Base-by-base conservation (phyloP, 2,888 invertebrate species). In the Hyposoter dolosus region DNA sequence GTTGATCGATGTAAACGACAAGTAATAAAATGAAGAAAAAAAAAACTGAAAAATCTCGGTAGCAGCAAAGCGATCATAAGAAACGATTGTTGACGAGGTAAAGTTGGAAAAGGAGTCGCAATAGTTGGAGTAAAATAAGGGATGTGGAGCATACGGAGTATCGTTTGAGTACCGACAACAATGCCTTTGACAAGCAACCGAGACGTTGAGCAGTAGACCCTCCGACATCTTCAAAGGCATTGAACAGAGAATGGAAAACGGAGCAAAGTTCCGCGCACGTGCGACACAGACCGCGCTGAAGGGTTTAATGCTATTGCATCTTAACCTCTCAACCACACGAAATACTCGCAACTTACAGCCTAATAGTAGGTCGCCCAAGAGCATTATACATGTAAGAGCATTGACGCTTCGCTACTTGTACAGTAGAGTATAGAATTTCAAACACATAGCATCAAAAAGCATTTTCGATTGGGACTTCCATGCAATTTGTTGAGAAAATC, bases 111-210 rank as follows among this genome's bases (percentile, higher is more conserved):
- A 35, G 47, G 56, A 47, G 28, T 28, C 15, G 66, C 32, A 32
- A 53, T 50, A 71, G 71, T 69, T 75, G 47, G 84, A 76, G 69
- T 17, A 47, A 50, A 76, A 77, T 69, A 72, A 69, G 47, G 84
- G 80, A 80, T 80, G 65, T 71, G 43, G 53, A 76, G 84, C 84
- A 84, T 81, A 81, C 81, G 80, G 76, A 65, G 80, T 32, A 19
- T 81, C 76, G 84, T 80, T 84, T 71, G 84, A 84, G 84, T 80
- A 81, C 71, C 71, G 84, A 84, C 80, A 84, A 84, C 80, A 84
- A 84, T 81, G 80, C 76, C 84, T 84, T 84, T 80, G 80, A 84
- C 71, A 76, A 71, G 32, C 71, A 65, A 84, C 80, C 76, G 80
- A 84, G 76, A 80, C 76, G 79, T 45, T 40, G 32, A 35, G 53